phyloP scores from a whole-genome alignment of 1,140 invertebrate genomes.

The Lerema accius region DNA sequence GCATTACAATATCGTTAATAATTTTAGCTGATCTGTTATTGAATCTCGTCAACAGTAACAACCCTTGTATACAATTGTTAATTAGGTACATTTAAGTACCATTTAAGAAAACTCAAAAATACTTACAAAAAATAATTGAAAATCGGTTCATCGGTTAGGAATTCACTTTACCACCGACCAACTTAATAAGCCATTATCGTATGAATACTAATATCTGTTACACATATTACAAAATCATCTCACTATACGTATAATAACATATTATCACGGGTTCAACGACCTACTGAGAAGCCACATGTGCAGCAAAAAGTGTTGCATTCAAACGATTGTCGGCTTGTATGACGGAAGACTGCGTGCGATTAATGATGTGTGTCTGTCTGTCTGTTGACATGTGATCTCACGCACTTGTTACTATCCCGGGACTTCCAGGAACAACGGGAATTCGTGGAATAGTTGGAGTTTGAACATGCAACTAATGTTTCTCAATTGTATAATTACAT shows the following conservation, averaged over 20 bases:
- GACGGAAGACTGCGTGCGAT: slow-evolving; percentile 34
- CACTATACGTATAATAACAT: neutral
- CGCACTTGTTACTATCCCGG: slow-evolving; percentile 22
- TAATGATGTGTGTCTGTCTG: slow-evolving; percentile 37
- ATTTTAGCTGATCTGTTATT: too few relatives aligned
- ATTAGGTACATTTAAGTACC: too few relatives aligned
- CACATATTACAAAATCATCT: too few relatives aligned
- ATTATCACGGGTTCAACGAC: slow-evolving; percentile 12
- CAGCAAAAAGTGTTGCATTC: slow-evolving; percentile 15
- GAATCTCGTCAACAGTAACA: too few relatives aligned
- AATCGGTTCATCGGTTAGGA: too few relatives aligned
- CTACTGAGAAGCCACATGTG: slow-evolving; percentile 4
- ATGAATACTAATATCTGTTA: too few relatives aligned
- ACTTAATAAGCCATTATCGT: too few relatives aligned
- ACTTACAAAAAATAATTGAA: too few relatives aligned
- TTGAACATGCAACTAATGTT: neutral
- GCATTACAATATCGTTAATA: too few relatives aligned
- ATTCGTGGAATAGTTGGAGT: slow-evolving; percentile 15
- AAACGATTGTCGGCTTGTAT: slow-evolving; percentile 1
- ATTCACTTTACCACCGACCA: too few relatives aligned
- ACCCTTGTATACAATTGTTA: too few relatives aligned
- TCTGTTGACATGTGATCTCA: slow-evolving; percentile 39
- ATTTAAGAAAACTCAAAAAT: too few relatives aligned
- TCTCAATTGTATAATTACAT: neutral
- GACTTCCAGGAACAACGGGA: slow-evolving; percentile 40